A percentile compares a stretch with the other conserved stretches of the same genome.
phyloP scores from a whole-genome alignment of 2,113 vertebrate species.

The Rhodinocichla rosea region DNA sequence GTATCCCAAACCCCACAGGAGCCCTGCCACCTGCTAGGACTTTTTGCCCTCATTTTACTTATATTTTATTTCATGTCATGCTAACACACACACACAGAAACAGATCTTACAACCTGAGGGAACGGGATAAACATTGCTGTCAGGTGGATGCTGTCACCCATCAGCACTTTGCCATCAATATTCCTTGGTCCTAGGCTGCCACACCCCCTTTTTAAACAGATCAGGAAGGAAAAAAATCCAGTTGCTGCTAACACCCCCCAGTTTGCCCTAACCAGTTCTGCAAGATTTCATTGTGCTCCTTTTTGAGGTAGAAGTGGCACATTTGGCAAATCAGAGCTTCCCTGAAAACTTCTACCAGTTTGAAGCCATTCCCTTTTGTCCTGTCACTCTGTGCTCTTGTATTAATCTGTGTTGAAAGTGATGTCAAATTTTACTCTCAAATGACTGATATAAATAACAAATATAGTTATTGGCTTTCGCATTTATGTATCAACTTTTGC shows the following conservation, averaged over 20 bases:
- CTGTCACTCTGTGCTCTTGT: neutral
- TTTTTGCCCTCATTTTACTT: neutral
- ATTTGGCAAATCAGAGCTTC: neutral
- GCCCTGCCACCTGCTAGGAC: neutral
- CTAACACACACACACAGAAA: neutral
- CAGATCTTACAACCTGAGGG: neutral
- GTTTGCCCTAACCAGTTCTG: neutral
- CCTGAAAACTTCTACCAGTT: neutral
- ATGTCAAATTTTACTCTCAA: neutral
- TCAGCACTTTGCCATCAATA: accelerated
- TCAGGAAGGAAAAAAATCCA: neutral
- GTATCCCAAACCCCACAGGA: accelerated
- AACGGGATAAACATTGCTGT: accelerated
- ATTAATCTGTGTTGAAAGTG: neutral
- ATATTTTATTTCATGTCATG: neutral
- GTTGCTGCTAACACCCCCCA: accelerated
- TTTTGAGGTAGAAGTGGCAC: neutral
- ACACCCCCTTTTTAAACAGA: neutral
- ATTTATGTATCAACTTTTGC: neutral
- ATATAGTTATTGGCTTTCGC: neutral
- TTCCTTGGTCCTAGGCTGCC: neutral
- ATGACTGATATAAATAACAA: neutral
- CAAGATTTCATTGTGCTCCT: neutral
- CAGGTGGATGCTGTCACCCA: neutral
- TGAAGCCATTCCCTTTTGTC: neutral